These are phyloP conservation scores for Andricus grossulariae DNA, from an alignment of 1,140 invertebrate species.

Conservation along the genomic window DNA sequence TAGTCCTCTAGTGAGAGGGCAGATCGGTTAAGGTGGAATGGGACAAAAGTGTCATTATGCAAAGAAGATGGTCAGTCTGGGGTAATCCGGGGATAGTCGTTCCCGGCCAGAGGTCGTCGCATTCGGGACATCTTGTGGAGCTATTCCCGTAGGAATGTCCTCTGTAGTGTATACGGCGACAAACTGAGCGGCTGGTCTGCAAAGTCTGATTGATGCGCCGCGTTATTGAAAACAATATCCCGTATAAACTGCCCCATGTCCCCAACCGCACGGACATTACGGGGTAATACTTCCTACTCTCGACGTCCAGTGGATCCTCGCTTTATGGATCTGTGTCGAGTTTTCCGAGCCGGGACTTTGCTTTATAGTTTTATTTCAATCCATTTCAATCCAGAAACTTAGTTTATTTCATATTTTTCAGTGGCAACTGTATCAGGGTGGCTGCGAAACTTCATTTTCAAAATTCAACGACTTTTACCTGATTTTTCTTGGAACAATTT, in stretches of 20 bases:
- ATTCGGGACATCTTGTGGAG: constrained; percentile 70
- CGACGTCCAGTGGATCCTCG: neutral
- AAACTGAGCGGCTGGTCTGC: constrained; percentile 40
- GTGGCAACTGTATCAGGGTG: neutral
- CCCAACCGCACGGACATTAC: constrained; percentile 39
- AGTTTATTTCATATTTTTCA: neutral
- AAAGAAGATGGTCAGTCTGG: constrained; percentile 73
- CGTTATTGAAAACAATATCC: constrained; percentile 75
- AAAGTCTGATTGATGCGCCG: constrained; percentile 72
- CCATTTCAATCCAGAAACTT: neutral
- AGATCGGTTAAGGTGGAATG: constrained; percentile 11
- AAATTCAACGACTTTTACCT: too few relatives aligned
- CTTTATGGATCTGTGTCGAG: constrained; percentile 3
- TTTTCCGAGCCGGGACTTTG: neutral
- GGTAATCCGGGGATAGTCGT: constrained; percentile 60
- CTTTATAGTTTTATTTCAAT: constrained; percentile 33
- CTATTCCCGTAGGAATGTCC: constrained; percentile 44
- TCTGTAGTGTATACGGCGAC: constrained; percentile 41
- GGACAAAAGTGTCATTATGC: constrained; percentile 68
- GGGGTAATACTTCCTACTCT: constrained; percentile 25
- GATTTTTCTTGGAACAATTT: too few relatives aligned
- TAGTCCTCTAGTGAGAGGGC: neutral
- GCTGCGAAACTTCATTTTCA: too few relatives aligned
- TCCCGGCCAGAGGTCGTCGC: constrained; percentile 59
- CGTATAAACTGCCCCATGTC: constrained; percentile 48